Base-by-base conservation (phyloP, 2,797 vertebrate genomes). In the Sphenodon punctatus region DNA sequence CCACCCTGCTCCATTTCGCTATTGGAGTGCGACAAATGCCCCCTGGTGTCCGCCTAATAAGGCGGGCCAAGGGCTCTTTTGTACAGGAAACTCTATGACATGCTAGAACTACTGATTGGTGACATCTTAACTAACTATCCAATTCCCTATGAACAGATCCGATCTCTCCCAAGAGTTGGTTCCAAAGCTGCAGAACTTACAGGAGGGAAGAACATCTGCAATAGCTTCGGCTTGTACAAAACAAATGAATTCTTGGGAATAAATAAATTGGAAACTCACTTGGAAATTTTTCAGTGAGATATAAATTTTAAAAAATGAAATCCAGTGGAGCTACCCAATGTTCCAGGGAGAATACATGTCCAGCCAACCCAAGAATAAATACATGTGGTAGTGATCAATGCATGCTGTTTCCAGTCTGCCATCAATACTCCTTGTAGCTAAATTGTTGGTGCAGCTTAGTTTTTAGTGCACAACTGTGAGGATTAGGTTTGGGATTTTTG, bases 251-350 rank as follows among this genome's bases (percentile, higher is more conserved):
- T 91, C 78, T 87, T 86, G 75, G 84, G 83, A 91, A 92, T 90
- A 95, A 90, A 89, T 86, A 82, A 51, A 61, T 74, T 94, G 84
- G 92, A 94, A 89, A 88, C 66, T 45, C 90, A 90, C 67, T 83
- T 94, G 91, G 91, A 94, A 93, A 94, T 91, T 90, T 90, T 84
- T 92, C 89, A 89, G 67, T 75, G 83, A 85, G 82, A 93, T 90
- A 91, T 89, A 87, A 91, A 88, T 91, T 93, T 74, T 10, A 27
- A 92, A 92, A 95, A 93, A 94, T 91, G 76, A 94, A 94, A 93
- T 89, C 75, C 91, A 95, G 86, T 89, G 75, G 86, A 86, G 75
- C 65, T 90, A 91, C 80, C 80, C 86, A 82, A 69, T 68, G 92
- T 92, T 83, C 82, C 60, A 92, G 86, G 79, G 90, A 94, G 94